phyloP scores from a whole-genome alignment of 2,113 vertebrate genomes.

The Cyprinodon tularosa region DNA sequence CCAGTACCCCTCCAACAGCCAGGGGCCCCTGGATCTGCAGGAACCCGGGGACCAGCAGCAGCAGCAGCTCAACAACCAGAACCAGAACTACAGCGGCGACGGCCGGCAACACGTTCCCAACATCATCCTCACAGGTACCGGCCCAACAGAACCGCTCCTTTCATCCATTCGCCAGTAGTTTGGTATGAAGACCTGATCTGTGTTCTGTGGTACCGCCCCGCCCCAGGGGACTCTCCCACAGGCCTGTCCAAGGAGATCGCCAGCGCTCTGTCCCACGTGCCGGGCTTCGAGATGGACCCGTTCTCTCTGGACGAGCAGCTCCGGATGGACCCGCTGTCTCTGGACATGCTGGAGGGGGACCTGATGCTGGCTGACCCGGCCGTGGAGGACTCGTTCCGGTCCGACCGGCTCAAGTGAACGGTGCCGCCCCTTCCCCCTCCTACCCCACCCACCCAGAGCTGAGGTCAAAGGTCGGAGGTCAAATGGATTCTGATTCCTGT shows the following conservation, averaged over 20 bases:
- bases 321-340: conserved; percentile 84
- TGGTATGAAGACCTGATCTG: not conserved
- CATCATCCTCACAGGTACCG: conserved; percentile 80
- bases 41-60: conserved; percentile 78
- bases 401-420: conserved; percentile 87
- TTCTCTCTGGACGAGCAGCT: conserved; percentile 87
- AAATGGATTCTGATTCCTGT: not conserved
- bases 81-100: conserved; percentile 70
- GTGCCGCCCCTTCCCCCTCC: not conserved
- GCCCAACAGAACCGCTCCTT: not conserved
- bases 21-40: conserved; percentile 74
- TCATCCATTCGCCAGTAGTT: not conserved
- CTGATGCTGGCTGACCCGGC: conserved; percentile 89
- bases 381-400: conserved; percentile 92
- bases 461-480: not conserved
- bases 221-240: conserved; percentile 82
- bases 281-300: conserved; percentile 87
- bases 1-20: conserved; percentile 72
- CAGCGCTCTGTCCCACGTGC: conserved; percentile 86
- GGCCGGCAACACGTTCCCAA: conserved; percentile 85
- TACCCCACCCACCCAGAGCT: not conserved
- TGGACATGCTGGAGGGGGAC: conserved; percentile 92
- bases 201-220: not conserved
- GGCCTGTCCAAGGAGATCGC: conserved; percentile 92
- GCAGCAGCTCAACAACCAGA: conserved; percentile 83